Evolutionary conservation across 2,888 invertebrate genomes (phyloP), one percentile per base, ranked within the genome.

Genomic region (Epicampocera succincta): DNA sequence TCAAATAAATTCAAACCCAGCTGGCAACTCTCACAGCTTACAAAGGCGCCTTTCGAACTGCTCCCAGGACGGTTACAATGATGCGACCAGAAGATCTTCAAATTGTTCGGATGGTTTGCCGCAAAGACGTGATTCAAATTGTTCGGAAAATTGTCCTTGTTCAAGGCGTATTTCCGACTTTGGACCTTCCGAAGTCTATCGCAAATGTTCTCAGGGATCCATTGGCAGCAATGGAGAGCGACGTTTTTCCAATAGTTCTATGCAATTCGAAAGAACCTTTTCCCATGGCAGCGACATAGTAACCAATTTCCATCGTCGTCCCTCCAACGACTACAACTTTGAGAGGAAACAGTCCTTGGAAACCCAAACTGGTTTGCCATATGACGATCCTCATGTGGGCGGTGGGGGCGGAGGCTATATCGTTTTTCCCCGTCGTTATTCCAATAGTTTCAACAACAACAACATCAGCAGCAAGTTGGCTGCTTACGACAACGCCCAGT

Each of bases 201-300:
- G 91, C 50, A 89, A 91, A 77, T 87, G 87, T 17, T 91, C 91
- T 2, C 89, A 90, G 40, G 89, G 93, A 54, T 92, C 93, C 73
- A 88, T 87, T 13, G 88, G 88, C 80, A 88, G 89, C 66, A 86
- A 84, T 29, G 90, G 89, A 13, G 90, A 90, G 48, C 91, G 94
- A 15, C 92, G 94, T 58, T 90, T 92, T 86, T 94, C 94, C 0
- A 92, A 90, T 42, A 90, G 90, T 12, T 88, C 90, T 52, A 86
- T 90, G 85, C 90, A 89, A 73, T 90, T 90, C 79, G 90, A 90
- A 73, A 84, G 90, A 15, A 89, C 85, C 38, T 90, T 89, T 75
- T 90, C 90, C 33, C 90, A 89, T 85, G 86, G 86, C 86, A 89
- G 87, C 84, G 87, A 85, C 17, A 83, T 84, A 61, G 84, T 83